Percentiles rank a stretch among this genome's conserved stretches.
phyloP scores from a whole-genome alignment of 2,888 invertebrate genomes.

The Ornithoptera alexandrae region DNA sequence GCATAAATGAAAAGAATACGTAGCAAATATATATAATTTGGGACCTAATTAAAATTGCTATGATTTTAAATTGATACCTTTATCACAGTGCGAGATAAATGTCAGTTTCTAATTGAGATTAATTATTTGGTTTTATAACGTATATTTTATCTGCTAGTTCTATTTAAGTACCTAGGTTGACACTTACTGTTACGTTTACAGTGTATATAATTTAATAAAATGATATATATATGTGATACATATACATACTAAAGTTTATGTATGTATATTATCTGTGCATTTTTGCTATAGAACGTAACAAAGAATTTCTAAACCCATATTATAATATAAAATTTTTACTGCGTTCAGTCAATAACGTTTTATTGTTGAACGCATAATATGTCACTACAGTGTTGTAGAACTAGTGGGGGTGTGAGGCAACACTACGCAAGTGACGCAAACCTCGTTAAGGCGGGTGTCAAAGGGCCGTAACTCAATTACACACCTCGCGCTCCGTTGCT shows the following conservation, averaged over 20 bases:
- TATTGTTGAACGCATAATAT: conserved; percentile 15
- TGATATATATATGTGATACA: too few species aligned
- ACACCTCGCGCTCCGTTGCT: conserved; percentile 54
- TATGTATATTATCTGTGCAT: neutral
- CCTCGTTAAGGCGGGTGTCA: conserved; percentile 76
- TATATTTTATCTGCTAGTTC: too few species aligned
- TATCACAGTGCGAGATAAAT: too few species aligned
- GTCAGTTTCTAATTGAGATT: too few species aligned
- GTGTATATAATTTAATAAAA: neutral
- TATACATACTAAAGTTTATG: neutral
- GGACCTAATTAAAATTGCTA: too few species aligned
- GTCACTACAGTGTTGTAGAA: conserved; percentile 33
- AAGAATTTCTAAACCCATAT: neutral
- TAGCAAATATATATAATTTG: too few species aligned
- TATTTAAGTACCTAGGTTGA: too few species aligned
- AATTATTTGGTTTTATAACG: too few species aligned
- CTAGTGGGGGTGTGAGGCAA: conserved; percentile 34
- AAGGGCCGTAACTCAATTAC: conserved; percentile 77
- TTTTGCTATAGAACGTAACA: neutral
- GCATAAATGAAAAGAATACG: too few species aligned
- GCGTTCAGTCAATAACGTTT: neutral
- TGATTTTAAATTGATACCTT: too few species aligned
- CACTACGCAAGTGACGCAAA: conserved; percentile 62
- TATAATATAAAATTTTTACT: neutral
- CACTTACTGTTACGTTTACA: neutral